Evolutionary conservation across 2,888 invertebrate genomes (phyloP).

Genomic region (Masnerella sp.): DNA sequence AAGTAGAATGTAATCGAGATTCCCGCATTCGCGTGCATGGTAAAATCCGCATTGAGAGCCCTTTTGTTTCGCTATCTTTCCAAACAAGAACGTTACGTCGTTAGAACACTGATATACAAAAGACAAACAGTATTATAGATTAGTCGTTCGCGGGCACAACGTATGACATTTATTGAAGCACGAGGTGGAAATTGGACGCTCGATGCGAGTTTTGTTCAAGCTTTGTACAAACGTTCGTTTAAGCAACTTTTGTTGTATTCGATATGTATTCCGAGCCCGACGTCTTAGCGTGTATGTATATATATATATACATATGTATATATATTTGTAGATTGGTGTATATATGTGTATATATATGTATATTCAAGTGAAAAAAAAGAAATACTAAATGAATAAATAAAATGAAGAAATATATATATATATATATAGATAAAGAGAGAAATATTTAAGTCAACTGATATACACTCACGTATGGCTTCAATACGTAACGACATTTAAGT

Average conservation of each 20-base stretch:
- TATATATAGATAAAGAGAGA: slow-evolving; percentile 37
- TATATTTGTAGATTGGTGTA: slow-evolving; percentile 37
- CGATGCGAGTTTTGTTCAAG: slow-evolving; percentile 33
- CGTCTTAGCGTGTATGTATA: slow-evolving; percentile 44
- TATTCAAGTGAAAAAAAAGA: neutral
- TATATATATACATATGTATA: slow-evolving; percentile 51
- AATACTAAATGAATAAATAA: slow-evolving; percentile 8
- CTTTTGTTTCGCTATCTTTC: slow-evolving; percentile 26
- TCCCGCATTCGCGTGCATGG: slow-evolving; percentile 40
- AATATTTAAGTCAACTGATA: slow-evolving; percentile 50
- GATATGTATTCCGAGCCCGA: slow-evolving; percentile 51
- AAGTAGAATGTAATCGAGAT: slow-evolving; percentile 49
- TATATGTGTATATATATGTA: slow-evolving; percentile 46
- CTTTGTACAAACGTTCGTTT: slow-evolving; percentile 56
- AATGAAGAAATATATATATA: slow-evolving; percentile 34
- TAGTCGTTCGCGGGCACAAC: slow-evolving; percentile 20
- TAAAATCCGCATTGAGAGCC: slow-evolving; percentile 39
- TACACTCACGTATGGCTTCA: slow-evolving; percentile 33
- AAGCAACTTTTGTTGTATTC: slow-evolving; percentile 49
- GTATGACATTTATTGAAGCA: neutral
- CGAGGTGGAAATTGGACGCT: slow-evolving; percentile 5
- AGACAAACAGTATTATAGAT: slow-evolving; percentile 50
- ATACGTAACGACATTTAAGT: slow-evolving; percentile 35
- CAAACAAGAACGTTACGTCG: too few relatives aligned
- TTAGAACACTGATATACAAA: slow-evolving; percentile 31